Evolutionary conservation across 2,888 invertebrate genomes (phyloP).

Genomic region (Antitype chi): DNA sequence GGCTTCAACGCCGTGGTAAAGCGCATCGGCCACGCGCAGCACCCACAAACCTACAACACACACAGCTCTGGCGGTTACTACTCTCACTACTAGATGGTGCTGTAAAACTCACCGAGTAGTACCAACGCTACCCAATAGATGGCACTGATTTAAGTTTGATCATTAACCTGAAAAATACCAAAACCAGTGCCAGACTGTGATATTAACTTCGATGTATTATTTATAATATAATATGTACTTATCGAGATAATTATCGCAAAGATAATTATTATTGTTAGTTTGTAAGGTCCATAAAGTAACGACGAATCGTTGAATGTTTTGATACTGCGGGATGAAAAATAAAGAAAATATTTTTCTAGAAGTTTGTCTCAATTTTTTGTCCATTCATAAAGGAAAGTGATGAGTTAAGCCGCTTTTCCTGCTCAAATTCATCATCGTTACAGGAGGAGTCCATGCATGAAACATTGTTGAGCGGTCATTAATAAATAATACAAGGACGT

Average conservation of each 20-base stretch:
- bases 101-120: conserved; percentile 57
- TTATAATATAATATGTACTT: conserved; percentile 58
- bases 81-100: conserved; percentile 85
- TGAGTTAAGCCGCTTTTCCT: conserved; percentile 72
- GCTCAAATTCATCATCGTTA: conserved; percentile 80
- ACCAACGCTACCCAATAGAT: conserved; percentile 69
- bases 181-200: conserved; percentile 77
- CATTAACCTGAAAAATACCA: conserved; percentile 28
- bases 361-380: conserved; percentile 42
- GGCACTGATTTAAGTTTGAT: conserved; percentile 67
- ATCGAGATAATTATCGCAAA: conserved; percentile 55
- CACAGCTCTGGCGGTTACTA: conserved; percentile 77
- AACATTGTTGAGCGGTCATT: conserved; percentile 70
- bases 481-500: conserved; percentile 68
- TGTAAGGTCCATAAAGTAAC: conserved; percentile 64
- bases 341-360: conserved; percentile 61
- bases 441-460: conserved; percentile 77
- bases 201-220: conserved; percentile 73
- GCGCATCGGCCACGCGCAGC: conserved; percentile 86
- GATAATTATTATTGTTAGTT: conserved; percentile 62
- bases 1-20: conserved; percentile 90
- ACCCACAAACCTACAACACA: conserved; percentile 83
- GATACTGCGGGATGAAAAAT: conserved; percentile 70
- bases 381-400: conserved; percentile 67
- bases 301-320: conserved; percentile 68